Evolutionary conservation across 2,797 vertebrate genomes (phyloP).

Genomic region (Dallia pectoralis): DNA sequence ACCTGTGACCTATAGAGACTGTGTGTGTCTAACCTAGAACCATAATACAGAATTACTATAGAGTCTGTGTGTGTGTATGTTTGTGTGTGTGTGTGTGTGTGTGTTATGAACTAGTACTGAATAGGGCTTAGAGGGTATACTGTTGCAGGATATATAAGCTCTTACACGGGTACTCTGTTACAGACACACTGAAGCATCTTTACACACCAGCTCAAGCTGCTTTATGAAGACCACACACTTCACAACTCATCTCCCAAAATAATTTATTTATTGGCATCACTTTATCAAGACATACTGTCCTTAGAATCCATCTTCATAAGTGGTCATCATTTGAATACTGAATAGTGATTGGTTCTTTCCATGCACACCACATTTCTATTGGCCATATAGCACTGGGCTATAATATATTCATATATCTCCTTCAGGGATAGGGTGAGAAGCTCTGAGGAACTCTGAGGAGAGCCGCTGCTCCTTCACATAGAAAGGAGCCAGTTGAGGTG

Average conservation of each 20-base stretch:
- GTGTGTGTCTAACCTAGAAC: constrained; percentile 41
- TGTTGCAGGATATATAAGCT: constrained; percentile 67
- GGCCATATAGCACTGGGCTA: no score
- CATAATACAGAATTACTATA: no score
- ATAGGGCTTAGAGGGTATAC: constrained; percentile 54
- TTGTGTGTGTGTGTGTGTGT: no score
- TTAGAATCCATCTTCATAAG: constrained; percentile 31
- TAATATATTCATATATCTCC: no score
- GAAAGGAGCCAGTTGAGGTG: no score
- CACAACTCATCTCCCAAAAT: constrained; percentile 59
- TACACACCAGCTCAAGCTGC: constrained; percentile 60
- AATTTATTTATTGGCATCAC: constrained; percentile 54
- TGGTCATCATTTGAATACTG: constrained; percentile 22
- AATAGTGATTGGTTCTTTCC: no score
- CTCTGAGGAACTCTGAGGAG: no score
- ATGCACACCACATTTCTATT: no score
- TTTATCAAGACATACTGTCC: constrained; percentile 38
- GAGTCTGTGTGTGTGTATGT: no score
- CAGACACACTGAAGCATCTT: constrained; percentile 67
- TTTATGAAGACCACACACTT: constrained; percentile 43
- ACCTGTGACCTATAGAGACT: constrained; percentile 58
- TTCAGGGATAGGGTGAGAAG: no score
- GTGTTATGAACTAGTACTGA: constrained; percentile 52
- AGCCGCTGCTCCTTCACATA: no score
- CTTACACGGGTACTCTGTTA: constrained; percentile 46